Evolutionary conservation across 2,797 vertebrate species (phyloP), one percentile per base, ranked within the genome.

Genomic region (Rhabdophis nuchalis): DNA sequence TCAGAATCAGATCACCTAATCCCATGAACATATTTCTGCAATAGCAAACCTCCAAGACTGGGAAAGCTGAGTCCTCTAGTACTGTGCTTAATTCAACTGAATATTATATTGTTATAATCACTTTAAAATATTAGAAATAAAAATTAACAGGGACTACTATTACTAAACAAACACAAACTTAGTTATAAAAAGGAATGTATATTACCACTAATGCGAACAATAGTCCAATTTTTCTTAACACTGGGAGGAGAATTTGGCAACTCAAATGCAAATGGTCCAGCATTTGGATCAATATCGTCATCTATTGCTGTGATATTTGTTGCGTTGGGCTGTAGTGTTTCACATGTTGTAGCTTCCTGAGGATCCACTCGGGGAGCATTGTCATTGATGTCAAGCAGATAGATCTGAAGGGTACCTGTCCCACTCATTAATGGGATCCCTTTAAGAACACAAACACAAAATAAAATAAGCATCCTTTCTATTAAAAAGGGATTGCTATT

Each of bases 231-330:
- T 93, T 97, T 98, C 90, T 98, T 98, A 88, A 99, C 98, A 18
- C 98, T 98, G 4, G 95, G 93, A 7, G 99, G 99, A 16, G 96
- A 98, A 91, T 95, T 97, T 93, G 98, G 98, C 64, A 99, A 97
- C 96, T 99, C 99, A 61, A 99, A 99, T 92, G 98, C 98, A 85
- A 99, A 99, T 0, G 99, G 99, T 72, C 99, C 99, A 2, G 98
- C 98, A 23, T 99, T 99, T n/a, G 98, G 98, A 95, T 97, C 97
- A 90, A 99, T 98, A 96, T 99, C 99, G 3, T 98, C 98, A 95
- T 99, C 99, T 86, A 98, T 97, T 87, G 99, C 99, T 46, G 98
- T 99, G 97, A 99, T 98, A 97, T 99, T 99, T 96, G 99, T 98
- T 95, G 97, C 98, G 1, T 98, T 99, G 64, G 98, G 98, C 85